phyloP scores from a whole-genome alignment of 2,888 invertebrate species.

The Leptinotarsa juncta region DNA sequence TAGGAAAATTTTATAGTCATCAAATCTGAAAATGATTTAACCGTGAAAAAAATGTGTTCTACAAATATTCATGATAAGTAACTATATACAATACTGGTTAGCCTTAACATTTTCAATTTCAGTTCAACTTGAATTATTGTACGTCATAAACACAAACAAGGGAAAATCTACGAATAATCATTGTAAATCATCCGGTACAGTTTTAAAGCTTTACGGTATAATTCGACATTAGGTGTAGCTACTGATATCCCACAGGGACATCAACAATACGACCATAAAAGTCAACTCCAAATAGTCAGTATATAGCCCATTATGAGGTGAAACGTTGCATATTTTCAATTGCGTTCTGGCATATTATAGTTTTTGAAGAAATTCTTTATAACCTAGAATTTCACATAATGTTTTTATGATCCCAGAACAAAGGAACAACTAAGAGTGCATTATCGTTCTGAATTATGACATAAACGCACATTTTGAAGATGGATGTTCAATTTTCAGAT shows the following conservation, averaged over 20 bases:
- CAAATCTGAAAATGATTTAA: too few species aligned
- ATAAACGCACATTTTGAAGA: conserved; percentile 24
- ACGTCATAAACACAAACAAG: neutral
- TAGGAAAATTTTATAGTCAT: too few species aligned
- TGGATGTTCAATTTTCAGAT: too few species aligned
- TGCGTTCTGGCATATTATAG: conserved; percentile 37
- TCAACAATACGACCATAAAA: conserved; percentile 50
- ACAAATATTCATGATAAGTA: neutral
- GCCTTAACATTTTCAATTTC: neutral
- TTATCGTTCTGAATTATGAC: conserved; percentile 36
- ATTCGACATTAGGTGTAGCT: conserved; percentile 52
- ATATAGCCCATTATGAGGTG: conserved; percentile 37
- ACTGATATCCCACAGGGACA: conserved; percentile 51
- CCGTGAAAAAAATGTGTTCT: too few species aligned
- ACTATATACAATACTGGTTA: neutral
- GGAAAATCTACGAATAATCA: conserved; percentile 45
- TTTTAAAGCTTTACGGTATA: conserved; percentile 55
- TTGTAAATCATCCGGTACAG: conserved; percentile 49
- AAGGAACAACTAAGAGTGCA: conserved; percentile 31
- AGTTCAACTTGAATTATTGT: conserved; percentile 1
- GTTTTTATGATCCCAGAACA: conserved; percentile 45
- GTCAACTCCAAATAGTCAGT: conserved; percentile 30
- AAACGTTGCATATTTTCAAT: conserved; percentile 43
- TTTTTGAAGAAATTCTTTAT: conserved; percentile 34
- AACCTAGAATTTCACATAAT: conserved; percentile 43